Conservation (phyloP, 35 echinoderm and acorn worm species). For the Ophioderma brevispina region DNA sequence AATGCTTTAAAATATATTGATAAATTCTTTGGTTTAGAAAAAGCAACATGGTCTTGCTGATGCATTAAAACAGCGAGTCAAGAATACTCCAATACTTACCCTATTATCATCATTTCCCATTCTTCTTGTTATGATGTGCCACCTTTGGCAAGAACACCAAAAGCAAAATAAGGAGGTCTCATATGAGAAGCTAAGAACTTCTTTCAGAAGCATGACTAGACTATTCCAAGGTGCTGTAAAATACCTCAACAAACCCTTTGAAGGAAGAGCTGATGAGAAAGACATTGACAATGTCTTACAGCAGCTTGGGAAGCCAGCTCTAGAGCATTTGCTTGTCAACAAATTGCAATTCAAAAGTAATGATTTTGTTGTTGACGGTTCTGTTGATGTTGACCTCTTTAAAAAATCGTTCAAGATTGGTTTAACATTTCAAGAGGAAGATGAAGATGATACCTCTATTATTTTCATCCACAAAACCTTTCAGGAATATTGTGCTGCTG, state of each 20-base stretch:
- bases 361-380: background rate
- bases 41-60: background rate
- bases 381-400: background rate
- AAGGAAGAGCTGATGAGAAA: background rate
- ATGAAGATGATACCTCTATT: background rate
- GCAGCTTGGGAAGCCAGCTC: conserved; percentile 5
- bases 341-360: background rate
- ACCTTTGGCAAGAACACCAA: background rate
- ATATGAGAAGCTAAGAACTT: no score
- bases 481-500: conserved; percentile 22
- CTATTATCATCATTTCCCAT: background rate
- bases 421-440: background rate
- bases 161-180: no score
- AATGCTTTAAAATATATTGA: background rate
- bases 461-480: conserved; percentile 25
- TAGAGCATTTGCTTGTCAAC: background rate
- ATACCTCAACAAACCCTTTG: background rate
- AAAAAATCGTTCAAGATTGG: background rate
- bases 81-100: background rate
- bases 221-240: background rate
- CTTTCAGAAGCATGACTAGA: background rate
- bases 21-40: background rate
- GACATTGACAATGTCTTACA: background rate
- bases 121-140: background rate
- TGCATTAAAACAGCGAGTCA: background rate